Evolutionary conservation across 1,140 invertebrate genomes (phyloP), one percentile per base, ranked within the genome.

Genomic region (Thalassaphorura encarpata): DNA sequence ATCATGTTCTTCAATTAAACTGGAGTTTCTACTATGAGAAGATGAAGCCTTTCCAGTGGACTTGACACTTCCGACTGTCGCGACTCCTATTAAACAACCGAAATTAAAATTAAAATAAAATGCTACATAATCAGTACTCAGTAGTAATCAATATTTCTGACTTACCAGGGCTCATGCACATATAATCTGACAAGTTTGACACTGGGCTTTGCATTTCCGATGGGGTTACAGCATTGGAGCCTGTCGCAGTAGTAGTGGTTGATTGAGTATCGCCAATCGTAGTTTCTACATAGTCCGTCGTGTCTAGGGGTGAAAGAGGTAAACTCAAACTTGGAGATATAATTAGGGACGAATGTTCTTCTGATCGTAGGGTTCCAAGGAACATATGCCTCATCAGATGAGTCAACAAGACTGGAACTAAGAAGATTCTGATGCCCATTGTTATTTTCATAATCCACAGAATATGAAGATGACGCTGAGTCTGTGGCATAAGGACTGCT

Each of bases 321-420:
- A 66, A 39, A 21, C 43, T 42, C 3, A 40, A n/a, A n/a, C n/a
- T 42, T n/a, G 23, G 31, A 57, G 47, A 45, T 41, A 60, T 28
- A n/a, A 45, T 39, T n/a, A n/a, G n/a, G n/a, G n/a, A n/a, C n/a
- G n/a, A n/a, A n/a, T n/a, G n/a, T n/a, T n/a, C n/a, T n/a, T n/a
- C n/a, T n/a, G n/a, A 51, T 61, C 19, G 52, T 65, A 19, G 67
- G 69, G 8, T 69, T 70, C 75, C 76, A 78, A 0, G 70, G 67
- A 15, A 71, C 71, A 54, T 77, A 77, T 23, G 81, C 79, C 55
- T 80, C 76, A 58, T 78, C 80, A 64, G 81, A 80, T 64, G 82
- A 80, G 2, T 58, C 49, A 54, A 11, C 33, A 11, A 11, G 33
- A 36, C 33, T 36, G 11, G 11, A 11, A 11, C 33, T n/a, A 36